These are phyloP conservation scores for Ophion slaviceki DNA, from an alignment of 2,888 invertebrate species.

Conservation along the genomic window DNA sequence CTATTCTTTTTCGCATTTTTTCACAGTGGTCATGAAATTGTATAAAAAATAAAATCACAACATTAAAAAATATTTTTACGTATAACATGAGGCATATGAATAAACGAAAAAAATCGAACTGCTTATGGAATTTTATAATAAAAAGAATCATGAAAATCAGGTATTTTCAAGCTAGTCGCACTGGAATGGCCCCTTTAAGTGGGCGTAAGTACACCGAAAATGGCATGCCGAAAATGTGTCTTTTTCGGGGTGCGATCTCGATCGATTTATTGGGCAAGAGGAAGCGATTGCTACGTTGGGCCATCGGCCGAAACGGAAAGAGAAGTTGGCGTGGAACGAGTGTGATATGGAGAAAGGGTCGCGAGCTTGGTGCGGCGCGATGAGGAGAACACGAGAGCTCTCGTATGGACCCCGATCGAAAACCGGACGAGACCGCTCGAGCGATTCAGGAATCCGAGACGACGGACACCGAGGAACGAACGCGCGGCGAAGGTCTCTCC, in stretches of 20 bases:
- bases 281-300: constrained; percentile 6
- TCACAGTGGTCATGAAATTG: no score
- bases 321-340: constrained; percentile 14
- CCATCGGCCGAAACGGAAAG: constrained; percentile 22
- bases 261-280: constrained; percentile 25
- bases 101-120: no score
- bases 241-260: background rate
- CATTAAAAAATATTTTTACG: no score
- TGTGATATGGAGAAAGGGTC: constrained; percentile 20
- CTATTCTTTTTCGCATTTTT: no score
- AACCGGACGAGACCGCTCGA: constrained; percentile 65
- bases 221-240: background rate
- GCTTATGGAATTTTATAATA: no score
- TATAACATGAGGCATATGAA: no score
- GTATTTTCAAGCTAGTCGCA: no score
- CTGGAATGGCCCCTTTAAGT: no score
- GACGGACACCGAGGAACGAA: constrained; percentile 49
- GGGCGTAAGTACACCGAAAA: background rate
- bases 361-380: background rate
- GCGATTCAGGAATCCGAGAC: constrained; percentile 67
- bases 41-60: no score
- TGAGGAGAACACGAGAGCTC: constrained; percentile 46
- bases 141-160: no score
- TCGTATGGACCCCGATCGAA: constrained; percentile 61
- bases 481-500: constrained; percentile 38